Conservation (phyloP, 2,113 vertebrate species). For the Archilochus colubris region DNA sequence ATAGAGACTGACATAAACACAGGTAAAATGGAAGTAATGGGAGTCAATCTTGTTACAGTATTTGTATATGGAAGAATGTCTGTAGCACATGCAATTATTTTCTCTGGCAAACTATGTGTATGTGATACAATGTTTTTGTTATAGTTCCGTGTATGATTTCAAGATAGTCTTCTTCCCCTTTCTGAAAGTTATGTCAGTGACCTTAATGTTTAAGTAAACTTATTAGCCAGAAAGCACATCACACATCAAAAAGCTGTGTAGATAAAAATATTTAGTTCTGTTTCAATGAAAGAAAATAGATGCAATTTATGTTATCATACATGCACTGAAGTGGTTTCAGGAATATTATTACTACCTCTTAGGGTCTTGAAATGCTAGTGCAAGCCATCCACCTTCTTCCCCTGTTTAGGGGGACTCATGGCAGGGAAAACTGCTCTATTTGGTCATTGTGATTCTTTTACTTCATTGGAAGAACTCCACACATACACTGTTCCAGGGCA, state of each 20-base stretch:
- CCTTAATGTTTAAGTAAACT: not conserved
- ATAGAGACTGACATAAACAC: not conserved
- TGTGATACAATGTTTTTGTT: not conserved
- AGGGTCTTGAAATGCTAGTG: not conserved
- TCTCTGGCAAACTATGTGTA: not conserved
- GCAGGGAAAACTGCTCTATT: not conserved
- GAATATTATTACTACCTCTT: not conserved
- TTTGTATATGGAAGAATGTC: not conserved
- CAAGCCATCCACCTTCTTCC: not conserved
- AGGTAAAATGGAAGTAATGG: constrained; percentile 36
- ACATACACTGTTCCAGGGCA: not conserved
- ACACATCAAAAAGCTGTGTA: not conserved
- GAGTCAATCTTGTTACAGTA: not conserved
- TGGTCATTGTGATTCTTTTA: not conserved
- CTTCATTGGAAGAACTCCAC: not conserved
- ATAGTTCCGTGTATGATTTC: not conserved
- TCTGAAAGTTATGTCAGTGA: not conserved
- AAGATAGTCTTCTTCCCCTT: not conserved
- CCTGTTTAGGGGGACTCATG: not conserved
- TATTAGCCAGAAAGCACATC: not conserved
- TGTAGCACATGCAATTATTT: not conserved
- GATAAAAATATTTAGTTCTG: not conserved
- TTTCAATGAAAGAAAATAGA: not conserved
- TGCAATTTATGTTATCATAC: not conserved
- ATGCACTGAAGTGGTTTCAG: not conserved